These are phyloP conservation scores for Drosophila obscura DNA, from an alignment of 1,140 invertebrate genomes.

Conservation along the genomic window DNA sequence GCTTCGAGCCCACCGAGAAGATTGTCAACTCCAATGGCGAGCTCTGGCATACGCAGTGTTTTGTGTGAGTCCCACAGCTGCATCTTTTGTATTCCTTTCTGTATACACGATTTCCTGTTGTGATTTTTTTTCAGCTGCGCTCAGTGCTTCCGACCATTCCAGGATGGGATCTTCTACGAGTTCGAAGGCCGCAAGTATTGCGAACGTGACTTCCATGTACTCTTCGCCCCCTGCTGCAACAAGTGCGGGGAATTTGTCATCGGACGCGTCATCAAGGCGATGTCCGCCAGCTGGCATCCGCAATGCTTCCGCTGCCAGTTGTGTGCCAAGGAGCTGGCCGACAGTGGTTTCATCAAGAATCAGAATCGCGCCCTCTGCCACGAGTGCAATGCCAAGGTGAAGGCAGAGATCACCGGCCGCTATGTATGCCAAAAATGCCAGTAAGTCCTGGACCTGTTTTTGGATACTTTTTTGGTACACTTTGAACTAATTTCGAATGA, in stretches of 20 bases:
- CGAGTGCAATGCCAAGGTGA: conserved; percentile 97
- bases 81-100: conserved; percentile 1
- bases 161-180: conserved; percentile 99
- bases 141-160: conserved; percentile 99
- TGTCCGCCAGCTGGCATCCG: conserved; percentile 99
- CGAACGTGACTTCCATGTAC: conserved; percentile 99
- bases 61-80: conserved; percentile 92
- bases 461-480: too few species aligned
- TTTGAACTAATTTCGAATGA: too few species aligned
- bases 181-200: conserved; percentile 99
- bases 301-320: conserved; percentile 98
- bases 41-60: conserved; percentile 99
- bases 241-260: conserved; percentile 99
- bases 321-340: conserved; percentile 95
- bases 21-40: conserved; percentile 99
- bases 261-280: conserved; percentile 99
- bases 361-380: conserved; percentile 96
- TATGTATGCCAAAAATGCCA: conserved; percentile 99
- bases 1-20: conserved; percentile 97
- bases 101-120: not conserved
- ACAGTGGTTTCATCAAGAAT: conserved; percentile 98
- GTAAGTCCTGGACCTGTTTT: conserved; percentile 86
- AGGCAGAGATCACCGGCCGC: conserved; percentile 97
- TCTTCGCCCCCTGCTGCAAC: conserved; percentile 99
- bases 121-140: conserved; percentile 91